phyloP scores from a whole-genome alignment of 2,113 vertebrate species.

The Galeopterus variegatus region DNA sequence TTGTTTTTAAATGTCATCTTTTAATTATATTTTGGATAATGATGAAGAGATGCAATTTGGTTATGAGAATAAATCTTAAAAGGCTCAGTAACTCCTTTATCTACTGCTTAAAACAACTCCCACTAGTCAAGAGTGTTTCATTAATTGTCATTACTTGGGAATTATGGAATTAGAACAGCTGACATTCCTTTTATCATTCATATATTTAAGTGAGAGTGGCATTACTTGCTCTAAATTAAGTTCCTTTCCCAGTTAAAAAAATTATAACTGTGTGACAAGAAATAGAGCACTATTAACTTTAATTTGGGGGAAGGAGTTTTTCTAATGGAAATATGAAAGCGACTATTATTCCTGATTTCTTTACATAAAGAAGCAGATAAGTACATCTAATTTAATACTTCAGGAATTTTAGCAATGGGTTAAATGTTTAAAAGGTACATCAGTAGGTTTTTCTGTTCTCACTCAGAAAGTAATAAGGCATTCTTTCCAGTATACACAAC shows the following conservation, averaged over 20 bases:
- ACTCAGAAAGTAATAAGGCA: neutral
- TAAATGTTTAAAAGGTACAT: neutral
- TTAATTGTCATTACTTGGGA: constrained; percentile 82
- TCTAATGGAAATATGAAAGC: constrained; percentile 61
- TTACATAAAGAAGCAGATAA: constrained; percentile 60
- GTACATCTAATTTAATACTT: constrained; percentile 46
- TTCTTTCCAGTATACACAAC: neutral
- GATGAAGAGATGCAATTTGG: constrained; percentile 75
- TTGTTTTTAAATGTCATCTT: constrained; percentile 79
- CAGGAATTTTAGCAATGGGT: constrained; percentile 28
- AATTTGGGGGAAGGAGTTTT: constrained; percentile 69
- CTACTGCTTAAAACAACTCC: constrained; percentile 69
- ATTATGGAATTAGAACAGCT: constrained; percentile 80
- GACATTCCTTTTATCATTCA: constrained; percentile 81
- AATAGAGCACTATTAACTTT: constrained; percentile 67
- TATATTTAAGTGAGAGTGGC: constrained; percentile 83
- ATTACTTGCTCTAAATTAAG: constrained; percentile 83
- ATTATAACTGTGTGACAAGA: constrained; percentile 66
- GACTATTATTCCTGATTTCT: constrained; percentile 60
- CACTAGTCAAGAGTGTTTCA: constrained; percentile 75
- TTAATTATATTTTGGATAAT: constrained; percentile 85
- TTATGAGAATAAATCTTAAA: constrained; percentile 82
- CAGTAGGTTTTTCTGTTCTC: constrained; percentile 43
- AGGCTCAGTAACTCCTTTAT: constrained; percentile 78
- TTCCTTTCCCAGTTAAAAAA: constrained; percentile 69